phyloP scores from a whole-genome alignment of 2,797 vertebrate species.

The Clarias laeviceps region DNA sequence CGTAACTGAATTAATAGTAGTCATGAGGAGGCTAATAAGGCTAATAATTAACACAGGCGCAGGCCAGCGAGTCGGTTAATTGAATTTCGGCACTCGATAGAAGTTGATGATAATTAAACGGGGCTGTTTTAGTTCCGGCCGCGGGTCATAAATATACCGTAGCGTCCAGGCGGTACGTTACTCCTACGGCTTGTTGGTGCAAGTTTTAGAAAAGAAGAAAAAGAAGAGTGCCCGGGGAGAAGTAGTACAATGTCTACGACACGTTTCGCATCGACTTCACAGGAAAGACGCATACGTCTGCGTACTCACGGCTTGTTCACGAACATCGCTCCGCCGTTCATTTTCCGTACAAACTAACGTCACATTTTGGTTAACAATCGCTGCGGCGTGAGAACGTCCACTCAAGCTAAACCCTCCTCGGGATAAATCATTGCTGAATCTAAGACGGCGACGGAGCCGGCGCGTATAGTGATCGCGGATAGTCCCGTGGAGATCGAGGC shows the following conservation, averaged over 20 bases:
- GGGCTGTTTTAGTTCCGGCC: background rate
- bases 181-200: background rate
- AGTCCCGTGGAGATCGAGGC: background rate
- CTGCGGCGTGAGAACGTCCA: conserved; percentile 44
- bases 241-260: background rate
- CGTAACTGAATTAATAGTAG: conserved; percentile 16
- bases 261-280: background rate
- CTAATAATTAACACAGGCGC: conserved; percentile 41
- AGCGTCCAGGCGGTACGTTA: no score
- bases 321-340: conserved; percentile 36
- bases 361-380: conserved; percentile 38
- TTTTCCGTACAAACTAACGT: conserved; percentile 29
- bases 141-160: background rate
- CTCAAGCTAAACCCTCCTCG: conserved; percentile 31
- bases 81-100: conserved; percentile 38
- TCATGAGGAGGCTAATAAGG: conserved; percentile 42
- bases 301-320: conserved; percentile 55
- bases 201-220: background rate
- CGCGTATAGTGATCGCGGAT: background rate
- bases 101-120: conserved; percentile 20
- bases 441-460: background rate
- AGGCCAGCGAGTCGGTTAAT: conserved; percentile 41
- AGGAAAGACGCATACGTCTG: conserved; percentile 26
- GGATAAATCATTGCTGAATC: conserved; percentile 5
- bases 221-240: background rate